Evolutionary conservation across 1,140 invertebrate species (phyloP).

Genomic region (Marisa cornuarietis): DNA sequence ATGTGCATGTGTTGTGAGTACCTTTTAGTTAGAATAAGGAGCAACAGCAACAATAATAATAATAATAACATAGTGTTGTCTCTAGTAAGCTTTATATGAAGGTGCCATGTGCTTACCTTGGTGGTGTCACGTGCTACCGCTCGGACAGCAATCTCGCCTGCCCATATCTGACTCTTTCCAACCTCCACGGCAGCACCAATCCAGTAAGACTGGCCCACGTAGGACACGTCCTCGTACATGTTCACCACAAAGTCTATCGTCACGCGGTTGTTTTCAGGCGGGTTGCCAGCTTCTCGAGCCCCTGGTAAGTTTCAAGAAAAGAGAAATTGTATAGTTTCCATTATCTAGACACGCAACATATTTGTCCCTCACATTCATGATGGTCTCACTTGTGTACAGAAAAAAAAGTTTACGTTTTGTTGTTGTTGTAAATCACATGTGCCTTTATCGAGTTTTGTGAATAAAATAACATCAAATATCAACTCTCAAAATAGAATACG

Average conservation of each 20-base stretch:
- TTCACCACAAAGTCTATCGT: conserved; percentile 39
- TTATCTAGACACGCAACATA: not conserved
- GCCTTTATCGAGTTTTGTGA: too few relatives aligned
- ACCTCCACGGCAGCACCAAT: conserved; percentile 45
- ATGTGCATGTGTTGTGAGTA: too few relatives aligned
- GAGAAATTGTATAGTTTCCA: too few relatives aligned
- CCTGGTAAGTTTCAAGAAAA: conserved; percentile 26
- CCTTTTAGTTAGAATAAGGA: too few relatives aligned
- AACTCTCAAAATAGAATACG: too few relatives aligned
- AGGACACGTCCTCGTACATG: conserved; percentile 33
- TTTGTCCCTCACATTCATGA: not conserved
- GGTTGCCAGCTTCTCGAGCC: conserved; percentile 27
- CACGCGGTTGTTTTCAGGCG: conserved; percentile 33
- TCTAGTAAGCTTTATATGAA: too few relatives aligned
- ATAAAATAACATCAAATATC: too few relatives aligned
- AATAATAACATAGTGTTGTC: too few relatives aligned
- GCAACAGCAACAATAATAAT: too few relatives aligned
- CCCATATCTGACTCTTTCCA: conserved; percentile 43
- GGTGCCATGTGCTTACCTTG: conserved; percentile 25
- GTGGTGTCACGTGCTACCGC: conserved; percentile 9
- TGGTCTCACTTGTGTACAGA: not conserved
- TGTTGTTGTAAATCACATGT: too few relatives aligned
- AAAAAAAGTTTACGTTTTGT: too few relatives aligned
- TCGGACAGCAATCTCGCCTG: conserved; percentile 34
- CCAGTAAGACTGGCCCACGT: conserved; percentile 32